Evolutionary conservation across 2,888 invertebrate genomes (phyloP).

Genomic region (Seira ritae): DNA sequence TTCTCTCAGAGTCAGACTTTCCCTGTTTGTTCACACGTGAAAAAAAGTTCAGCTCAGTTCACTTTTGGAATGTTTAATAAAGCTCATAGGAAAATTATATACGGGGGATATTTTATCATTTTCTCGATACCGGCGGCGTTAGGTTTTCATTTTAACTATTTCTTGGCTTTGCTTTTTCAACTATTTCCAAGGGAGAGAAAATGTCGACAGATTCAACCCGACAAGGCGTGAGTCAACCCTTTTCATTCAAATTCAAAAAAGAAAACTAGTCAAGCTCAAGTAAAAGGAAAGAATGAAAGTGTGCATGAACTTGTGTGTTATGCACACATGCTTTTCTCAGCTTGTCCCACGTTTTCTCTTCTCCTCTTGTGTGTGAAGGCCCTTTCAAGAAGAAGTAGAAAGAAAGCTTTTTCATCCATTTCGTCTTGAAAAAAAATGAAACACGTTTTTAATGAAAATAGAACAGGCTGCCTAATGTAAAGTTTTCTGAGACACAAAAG

Average conservation of each 20-base stretch:
- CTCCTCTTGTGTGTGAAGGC: no score
- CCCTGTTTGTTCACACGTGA: constrained; percentile 51
- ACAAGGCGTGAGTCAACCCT: constrained; percentile 64
- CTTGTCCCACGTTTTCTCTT: no score
- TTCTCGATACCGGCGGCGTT: background rate
- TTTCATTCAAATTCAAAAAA: constrained; percentile 59
- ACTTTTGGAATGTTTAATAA: constrained; percentile 37
- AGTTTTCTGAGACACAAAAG: constrained; percentile 42
- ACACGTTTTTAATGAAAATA: constrained; percentile 62
- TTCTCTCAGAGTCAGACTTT: no score
- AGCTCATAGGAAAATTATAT: constrained; percentile 43
- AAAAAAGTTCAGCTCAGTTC: constrained; percentile 54
- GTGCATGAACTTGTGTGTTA: no score
- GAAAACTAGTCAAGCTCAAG: constrained; percentile 55
- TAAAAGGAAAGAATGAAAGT: constrained; percentile 53
- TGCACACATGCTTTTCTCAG: no score
- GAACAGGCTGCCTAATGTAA: constrained; percentile 29
- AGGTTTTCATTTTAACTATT: constrained; percentile 6
- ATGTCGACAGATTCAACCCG: constrained; percentile 62
- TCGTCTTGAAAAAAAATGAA: constrained; percentile 46
- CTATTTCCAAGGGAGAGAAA: constrained; percentile 38
- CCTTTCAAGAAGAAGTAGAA: constrained; percentile 26
- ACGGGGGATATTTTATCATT: constrained; percentile 22
- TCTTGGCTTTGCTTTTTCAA: constrained; percentile 37
- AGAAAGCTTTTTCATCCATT: constrained; percentile 32